Evolutionary conservation across 2,113 vertebrate genomes (phyloP), one percentile per base, ranked within the genome.

Genomic region (Illadopsis cleaveri): DNA sequence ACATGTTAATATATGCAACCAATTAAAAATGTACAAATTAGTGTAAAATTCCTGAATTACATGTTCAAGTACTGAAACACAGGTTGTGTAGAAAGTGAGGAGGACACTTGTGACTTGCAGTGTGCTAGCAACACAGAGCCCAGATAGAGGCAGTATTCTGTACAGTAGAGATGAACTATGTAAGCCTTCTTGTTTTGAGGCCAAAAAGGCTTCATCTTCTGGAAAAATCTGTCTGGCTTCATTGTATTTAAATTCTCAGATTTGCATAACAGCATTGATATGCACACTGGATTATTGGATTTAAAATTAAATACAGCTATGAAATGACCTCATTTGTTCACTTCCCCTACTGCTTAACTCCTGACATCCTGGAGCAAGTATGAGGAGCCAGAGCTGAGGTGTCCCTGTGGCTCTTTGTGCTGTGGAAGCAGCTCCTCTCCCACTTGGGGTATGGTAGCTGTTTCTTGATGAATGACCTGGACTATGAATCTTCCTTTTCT

Each of bases 1-100:
- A 98, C 98, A 98, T 98, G 98, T 98, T 98, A 98, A 98, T 98
- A 98, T 98, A 98, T 98, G 98, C 98, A 98, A 98, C 98, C 98
- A 97, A 98, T 98, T 98, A 98, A 98, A 97, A 98, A 98, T 98
- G 98, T 98, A 98, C 98, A 98, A 98, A 98, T 98, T 98, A 98
- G 98, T 98, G 97, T 98, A 98, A 98, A 98, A 98, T 96, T 98
- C 94, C 97, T 97, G 97, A 98, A 97, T 97, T 92, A 98, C 96
- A 97, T 97, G 97, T 97, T 97, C 92, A 96, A 98, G 96, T 98
- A 97, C 97, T 97, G 97, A 97, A 97, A 96, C 91, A 97, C 97
- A 98, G 97, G 96, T 97, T 94, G 71, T 97, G 94, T 97, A 97
- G 96, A 93, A 96, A 92, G 94, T 94, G 97, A 96, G 97, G 96